phyloP scores from a whole-genome alignment of 2,113 vertebrate genomes.

The Pomatostomus ruficeps region DNA sequence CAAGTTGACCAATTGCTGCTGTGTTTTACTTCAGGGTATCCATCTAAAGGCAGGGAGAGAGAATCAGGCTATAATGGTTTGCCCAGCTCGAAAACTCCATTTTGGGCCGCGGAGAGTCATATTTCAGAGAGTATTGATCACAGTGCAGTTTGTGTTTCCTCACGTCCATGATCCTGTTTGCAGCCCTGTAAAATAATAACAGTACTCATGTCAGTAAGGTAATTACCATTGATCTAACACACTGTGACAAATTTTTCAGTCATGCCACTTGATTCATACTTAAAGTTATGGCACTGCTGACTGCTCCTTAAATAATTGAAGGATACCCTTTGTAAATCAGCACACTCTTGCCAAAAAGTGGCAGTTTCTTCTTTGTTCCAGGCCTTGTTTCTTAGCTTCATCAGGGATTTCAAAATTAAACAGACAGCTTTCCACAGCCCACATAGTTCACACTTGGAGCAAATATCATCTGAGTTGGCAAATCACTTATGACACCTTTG shows the following conservation, averaged over 20 bases:
- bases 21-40: conserved; percentile 73
- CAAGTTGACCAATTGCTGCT: conserved; percentile 71
- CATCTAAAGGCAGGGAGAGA: conserved; percentile 64
- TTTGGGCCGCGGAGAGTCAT: conserved; percentile 85
- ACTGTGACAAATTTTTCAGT: conserved; percentile 87
- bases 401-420: conserved; percentile 67
- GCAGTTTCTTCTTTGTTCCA: conserved; percentile 63
- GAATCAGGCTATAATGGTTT: conserved; percentile 84
- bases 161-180: conserved; percentile 86
- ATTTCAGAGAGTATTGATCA: conserved; percentile 92
- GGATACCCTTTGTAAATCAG: conserved; percentile 72
- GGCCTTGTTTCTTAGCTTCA: conserved; percentile 56
- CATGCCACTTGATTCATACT: conserved; percentile 87
- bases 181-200: conserved; percentile 99
- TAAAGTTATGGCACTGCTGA: conserved; percentile 73
- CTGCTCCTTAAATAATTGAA: conserved; percentile 75
- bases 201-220: conserved; percentile 95
- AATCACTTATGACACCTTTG: conserved; percentile 47
- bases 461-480: conserved; percentile 35
- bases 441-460: neutral
- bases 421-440: conserved; percentile 50
- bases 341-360: conserved; percentile 47
- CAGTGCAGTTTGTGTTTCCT: conserved; percentile 78
- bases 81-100: conserved; percentile 85
- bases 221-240: conserved; percentile 98